These are phyloP conservation scores for Notothenia rossii DNA, from an alignment of 2,113 vertebrate genomes.

Conservation along the genomic window DNA sequence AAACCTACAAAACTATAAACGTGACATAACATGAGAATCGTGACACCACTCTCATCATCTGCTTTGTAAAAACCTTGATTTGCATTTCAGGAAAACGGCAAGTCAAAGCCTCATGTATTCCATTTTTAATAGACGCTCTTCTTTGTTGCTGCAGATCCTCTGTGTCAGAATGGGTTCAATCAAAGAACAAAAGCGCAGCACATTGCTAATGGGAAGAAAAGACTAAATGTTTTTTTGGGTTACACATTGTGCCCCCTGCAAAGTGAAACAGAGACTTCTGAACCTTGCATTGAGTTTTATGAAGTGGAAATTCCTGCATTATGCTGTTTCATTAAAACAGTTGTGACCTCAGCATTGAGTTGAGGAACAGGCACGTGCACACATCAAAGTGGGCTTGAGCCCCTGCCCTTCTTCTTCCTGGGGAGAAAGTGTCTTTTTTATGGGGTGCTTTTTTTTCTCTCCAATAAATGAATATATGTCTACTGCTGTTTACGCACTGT, in stretches of 20 bases:
- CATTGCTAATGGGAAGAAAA: conserved; percentile 47
- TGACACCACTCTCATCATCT: too few relatives aligned
- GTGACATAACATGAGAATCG: too few relatives aligned
- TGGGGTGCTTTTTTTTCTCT: too few relatives aligned
- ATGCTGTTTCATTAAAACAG: conserved; percentile 60
- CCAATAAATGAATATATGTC: too few relatives aligned
- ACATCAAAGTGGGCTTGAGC: too few relatives aligned
- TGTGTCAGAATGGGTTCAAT: background rate
- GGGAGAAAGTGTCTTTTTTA: too few relatives aligned
- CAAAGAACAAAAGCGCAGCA: conserved; percentile 53
- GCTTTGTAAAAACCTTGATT: background rate
- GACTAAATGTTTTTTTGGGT: conserved; percentile 54
- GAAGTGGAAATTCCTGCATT: conserved; percentile 47
- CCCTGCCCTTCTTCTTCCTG: too few relatives aligned
- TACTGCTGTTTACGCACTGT: too few relatives aligned
- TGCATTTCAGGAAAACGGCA: conserved; percentile 20
- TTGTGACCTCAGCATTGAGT: conserved; percentile 17
- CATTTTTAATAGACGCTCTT: conserved; percentile 48
- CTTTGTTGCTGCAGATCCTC: conserved; percentile 33
- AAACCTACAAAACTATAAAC: too few relatives aligned
- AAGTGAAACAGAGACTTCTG: conserved; percentile 33
- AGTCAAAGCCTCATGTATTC: conserved; percentile 54
- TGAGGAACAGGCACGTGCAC: background rate
- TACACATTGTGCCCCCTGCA: conserved; percentile 39
- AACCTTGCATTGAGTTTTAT: conserved; percentile 38